phyloP scores from a whole-genome alignment of 2,113 vertebrate genomes.

The Solea senegalensis region DNA sequence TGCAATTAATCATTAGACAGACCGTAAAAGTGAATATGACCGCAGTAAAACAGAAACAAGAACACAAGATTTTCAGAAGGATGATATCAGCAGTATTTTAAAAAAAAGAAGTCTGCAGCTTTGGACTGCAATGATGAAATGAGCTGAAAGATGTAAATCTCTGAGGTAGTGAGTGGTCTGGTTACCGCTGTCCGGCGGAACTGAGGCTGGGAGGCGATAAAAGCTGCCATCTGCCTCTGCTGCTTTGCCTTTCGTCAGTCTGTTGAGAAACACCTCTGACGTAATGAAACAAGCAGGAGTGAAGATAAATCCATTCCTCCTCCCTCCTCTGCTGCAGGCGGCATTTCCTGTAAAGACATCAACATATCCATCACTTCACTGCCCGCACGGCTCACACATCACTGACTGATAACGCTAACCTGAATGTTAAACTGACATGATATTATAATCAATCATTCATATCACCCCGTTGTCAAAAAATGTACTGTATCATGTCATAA shows the following conservation, averaged over 20 bases:
- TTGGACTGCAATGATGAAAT: conserved; percentile 9
- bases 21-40: not conserved
- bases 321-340: conserved; percentile 35
- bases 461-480: conserved; percentile 1
- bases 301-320: conserved; percentile 49
- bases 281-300: conserved; percentile 72
- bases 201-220: conserved; percentile 55
- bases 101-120: too few species aligned
- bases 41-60: not conserved
- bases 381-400: conserved; percentile 1
- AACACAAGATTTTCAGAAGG: not conserved
- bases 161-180: conserved; percentile 11
- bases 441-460: conserved; percentile 6
- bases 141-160: conserved; percentile 34
- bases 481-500: not conserved
- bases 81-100: conserved; percentile 17
- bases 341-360: conserved; percentile 64
- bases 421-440: not conserved
- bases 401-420: conserved; percentile 9
- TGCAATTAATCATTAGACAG: not conserved
- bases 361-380: conserved; percentile 40
- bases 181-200: conserved; percentile 75
- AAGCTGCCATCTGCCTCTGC: conserved; percentile 49
- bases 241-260: conserved; percentile 68
- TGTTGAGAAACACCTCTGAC: conserved; percentile 73